phyloP scores from a whole-genome alignment of 2,113 vertebrate genomes.

The Rhinogobius similis region DNA sequence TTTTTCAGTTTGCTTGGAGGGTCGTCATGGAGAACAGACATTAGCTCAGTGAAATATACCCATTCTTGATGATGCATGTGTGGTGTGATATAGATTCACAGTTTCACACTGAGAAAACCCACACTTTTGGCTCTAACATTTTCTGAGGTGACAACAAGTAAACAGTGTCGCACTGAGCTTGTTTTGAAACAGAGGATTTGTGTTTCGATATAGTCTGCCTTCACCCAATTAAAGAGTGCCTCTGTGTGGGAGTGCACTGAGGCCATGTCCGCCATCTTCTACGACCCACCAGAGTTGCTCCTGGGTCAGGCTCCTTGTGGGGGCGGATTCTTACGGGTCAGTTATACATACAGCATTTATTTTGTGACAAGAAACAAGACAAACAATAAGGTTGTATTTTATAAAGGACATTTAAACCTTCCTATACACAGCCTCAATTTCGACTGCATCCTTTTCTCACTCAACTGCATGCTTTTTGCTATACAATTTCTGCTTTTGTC shows the following conservation, averaged over 20 bases:
- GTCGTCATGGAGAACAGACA: neutral
- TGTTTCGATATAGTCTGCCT: conserved; percentile 34
- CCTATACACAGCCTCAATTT: neutral
- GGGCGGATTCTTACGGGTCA: conserved; percentile 12
- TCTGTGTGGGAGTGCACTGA: conserved; percentile 10
- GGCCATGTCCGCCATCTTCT: conserved; percentile 24
- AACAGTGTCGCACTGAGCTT: conserved; percentile 36
- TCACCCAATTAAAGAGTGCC: conserved; percentile 50
- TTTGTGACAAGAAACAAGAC: neutral
- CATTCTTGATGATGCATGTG: conserved; percentile 17
- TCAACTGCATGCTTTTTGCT: neutral
- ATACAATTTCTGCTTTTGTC: neutral
- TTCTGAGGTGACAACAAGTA: conserved; percentile 43
- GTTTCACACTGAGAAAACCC: conserved; percentile 39
- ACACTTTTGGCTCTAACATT: conserved; percentile 39
- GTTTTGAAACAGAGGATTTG: conserved; percentile 43
- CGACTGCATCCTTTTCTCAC: neutral
- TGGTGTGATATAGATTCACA: conserved; percentile 45
- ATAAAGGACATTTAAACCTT: neutral
- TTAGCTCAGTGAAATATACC: neutral
- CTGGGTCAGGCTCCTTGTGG: conserved; percentile 20
- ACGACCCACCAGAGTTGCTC: conserved; percentile 23
- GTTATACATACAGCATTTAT: conserved; percentile 4
- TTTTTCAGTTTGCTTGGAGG: neutral
- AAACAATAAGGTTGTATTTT: neutral